A percentile compares a stretch with the other conserved stretches of the same genome.
Evolutionary conservation across 2,113 vertebrate genomes (phyloP).

Genomic region (Indicator indicator): DNA sequence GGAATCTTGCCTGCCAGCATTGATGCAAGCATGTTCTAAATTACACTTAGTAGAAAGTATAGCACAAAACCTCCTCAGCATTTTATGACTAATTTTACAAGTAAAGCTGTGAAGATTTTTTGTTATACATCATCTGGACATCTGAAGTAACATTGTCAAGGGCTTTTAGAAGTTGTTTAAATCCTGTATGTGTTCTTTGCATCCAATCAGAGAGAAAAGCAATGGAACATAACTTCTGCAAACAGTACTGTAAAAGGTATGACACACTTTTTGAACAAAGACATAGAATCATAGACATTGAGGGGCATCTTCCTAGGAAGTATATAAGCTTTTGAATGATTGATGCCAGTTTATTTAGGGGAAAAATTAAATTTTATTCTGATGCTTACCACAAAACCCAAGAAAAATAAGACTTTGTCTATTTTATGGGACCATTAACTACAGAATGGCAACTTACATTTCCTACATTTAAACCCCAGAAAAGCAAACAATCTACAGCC

Average conservation of each 20-base stretch:
- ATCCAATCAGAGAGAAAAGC: not conserved
- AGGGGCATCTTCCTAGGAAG: not conserved
- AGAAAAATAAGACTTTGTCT: not conserved
- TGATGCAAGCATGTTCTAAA: not conserved
- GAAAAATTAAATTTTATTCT: not conserved
- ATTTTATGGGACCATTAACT: not conserved
- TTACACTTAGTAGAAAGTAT: not conserved
- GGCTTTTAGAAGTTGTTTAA: not conserved
- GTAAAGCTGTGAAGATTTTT: not conserved
- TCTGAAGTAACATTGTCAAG: slow-evolving; percentile 11
- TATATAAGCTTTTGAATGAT: not conserved
- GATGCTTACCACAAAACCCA: not conserved
- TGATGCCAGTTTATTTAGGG: not conserved
- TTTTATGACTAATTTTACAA: not conserved
- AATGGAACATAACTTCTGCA: not conserved
- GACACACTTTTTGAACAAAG: not conserved
- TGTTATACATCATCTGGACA: not conserved
- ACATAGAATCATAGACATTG: not conserved
- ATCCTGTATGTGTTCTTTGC: not conserved
- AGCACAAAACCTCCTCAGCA: not conserved
- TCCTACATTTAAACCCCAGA: not conserved
- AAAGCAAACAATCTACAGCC: not conserved
- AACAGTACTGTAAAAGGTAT: not conserved
- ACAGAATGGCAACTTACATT: not conserved
- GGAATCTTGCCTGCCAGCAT: not conserved